These are phyloP conservation scores for Panthera uncia DNA, from an alignment of 2,113 vertebrate genomes.

Conservation along the genomic window DNA sequence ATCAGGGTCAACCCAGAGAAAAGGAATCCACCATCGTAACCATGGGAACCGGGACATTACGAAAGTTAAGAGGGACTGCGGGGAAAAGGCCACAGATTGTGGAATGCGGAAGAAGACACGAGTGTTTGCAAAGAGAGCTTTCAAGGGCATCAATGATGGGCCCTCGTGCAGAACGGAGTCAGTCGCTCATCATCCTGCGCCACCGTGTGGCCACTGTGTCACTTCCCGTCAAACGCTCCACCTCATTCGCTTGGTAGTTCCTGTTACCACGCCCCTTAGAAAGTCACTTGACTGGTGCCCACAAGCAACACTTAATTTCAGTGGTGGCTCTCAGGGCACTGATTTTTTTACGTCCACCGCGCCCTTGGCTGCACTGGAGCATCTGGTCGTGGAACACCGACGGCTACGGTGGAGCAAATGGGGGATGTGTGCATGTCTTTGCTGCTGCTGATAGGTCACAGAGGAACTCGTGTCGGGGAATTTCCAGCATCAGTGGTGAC, in stretches of 20 bases:
- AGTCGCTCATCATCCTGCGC: background rate
- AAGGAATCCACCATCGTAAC: background rate
- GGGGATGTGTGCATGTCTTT: fast-evolving
- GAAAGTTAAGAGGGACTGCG: background rate
- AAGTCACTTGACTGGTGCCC: background rate
- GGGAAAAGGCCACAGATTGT: background rate
- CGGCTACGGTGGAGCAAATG: background rate
- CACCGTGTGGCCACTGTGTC: background rate
- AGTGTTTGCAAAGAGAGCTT: background rate
- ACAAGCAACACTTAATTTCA: background rate
- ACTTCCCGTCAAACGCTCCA: background rate
- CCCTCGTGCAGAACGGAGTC: background rate
- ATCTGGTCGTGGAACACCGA: background rate
- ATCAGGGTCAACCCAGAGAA: background rate
- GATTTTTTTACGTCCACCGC: background rate
- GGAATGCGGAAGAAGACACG: background rate
- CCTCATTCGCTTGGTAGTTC: background rate
- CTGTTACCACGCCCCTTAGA: background rate
- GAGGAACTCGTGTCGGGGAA: background rate
- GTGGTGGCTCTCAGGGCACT: background rate
- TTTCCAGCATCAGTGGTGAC: background rate
- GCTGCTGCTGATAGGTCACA: fast-evolving
- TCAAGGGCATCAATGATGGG: background rate
- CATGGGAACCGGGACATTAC: background rate
- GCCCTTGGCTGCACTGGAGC: background rate